Conservation (phyloP, 1,140 invertebrate species). For the Bombyx mori region ASM3026992v2 NC_085123.1:12341501-12342000, state of each 20-base stretch:
- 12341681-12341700: conserved; percentile 3
- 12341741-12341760: conserved; percentile 11
- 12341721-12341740: conserved; percentile 19
- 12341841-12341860: too few relatives aligned
- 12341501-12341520: too few relatives aligned
- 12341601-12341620: background rate
- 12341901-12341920: too few relatives aligned
- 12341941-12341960: too few relatives aligned
- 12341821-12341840: too few relatives aligned
- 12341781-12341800: background rate
- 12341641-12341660: background rate
- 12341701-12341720: background rate
- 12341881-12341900: too few relatives aligned
- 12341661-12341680: background rate
- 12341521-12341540: background rate
- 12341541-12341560: background rate
- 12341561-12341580: background rate
- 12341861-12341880: too few relatives aligned
- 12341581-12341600: background rate
- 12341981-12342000: too few relatives aligned
- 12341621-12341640: background rate
- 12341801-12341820: too few relatives aligned
- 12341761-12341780: conserved; percentile 39
- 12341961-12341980: too few relatives aligned
- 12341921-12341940: too few relatives aligned